Evolutionary conservation across 2,113 vertebrate genomes (phyloP), one percentile per base, ranked within the genome.

Genomic region (Poicephalus gulielmi): DNA sequence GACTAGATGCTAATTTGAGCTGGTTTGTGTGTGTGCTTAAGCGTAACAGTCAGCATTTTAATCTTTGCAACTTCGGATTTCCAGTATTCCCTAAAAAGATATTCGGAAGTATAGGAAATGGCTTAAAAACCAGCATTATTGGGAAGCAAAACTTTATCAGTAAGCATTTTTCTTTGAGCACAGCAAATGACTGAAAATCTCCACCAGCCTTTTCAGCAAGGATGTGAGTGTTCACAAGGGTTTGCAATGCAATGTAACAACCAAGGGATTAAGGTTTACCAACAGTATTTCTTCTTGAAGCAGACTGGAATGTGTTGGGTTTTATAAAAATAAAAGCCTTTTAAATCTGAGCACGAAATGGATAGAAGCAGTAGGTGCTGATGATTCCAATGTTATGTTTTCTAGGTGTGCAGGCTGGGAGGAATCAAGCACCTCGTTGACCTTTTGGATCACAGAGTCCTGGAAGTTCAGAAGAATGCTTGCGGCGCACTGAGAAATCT

Each of bases 341-440:
- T 79, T 70, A 60, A 55, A 20, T 59, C 31, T 62, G 46, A 44
- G 31, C 46, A 33, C 17, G 37, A 85, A 50, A 16, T 30, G 43
- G 33, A 35, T 50, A 39, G 67, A 33, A 41, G 35, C 22, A 24
- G 5, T n/a, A 37, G 33, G 43, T 52, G 47, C 81, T 97, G 46
- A 88, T 68, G 23, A 83, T 88, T 22, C 73, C 2, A 1, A 30
- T 7, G 0, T 95, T 47, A 46, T 3, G 0, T 30, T 88, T 76
- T 59, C 30, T 87, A 99, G 99, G 99, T 99, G 3, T 99, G 99
- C 83, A 98, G 98, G 63, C 98, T 99, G 6, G 99, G 99, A 59
- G 99, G 99, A 33, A 99, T 99, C 97, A 99, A 99, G 96, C 99
- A 99, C 96, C 98, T 99, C 83, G 99, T 99, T 83, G 99, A 99